Evolutionary conservation across 2,797 vertebrate species (phyloP), one percentile per base, ranked within the genome.

Genomic region (Molossus alvarezi): DNA sequence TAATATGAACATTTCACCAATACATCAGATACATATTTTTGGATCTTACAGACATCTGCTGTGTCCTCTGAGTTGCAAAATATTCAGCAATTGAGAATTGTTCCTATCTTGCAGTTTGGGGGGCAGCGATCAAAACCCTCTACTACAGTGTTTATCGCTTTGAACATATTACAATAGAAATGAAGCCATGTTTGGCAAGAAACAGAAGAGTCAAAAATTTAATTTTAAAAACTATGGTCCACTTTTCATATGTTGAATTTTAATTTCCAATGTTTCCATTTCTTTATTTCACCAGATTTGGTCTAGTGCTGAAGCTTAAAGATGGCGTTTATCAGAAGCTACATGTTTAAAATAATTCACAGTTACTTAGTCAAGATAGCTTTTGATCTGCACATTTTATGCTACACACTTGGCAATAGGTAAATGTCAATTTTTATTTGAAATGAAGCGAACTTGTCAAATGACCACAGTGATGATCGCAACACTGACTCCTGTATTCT

Each of bases 111-210:
- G 83, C 25, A 77, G 29, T 67, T 96, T 91, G n/a, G 23, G 13
- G 69, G 95, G 62, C 75, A 91, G 91, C 87, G 89, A 88, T 83
- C 33, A 84, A 94, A 96, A 60, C 60, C 27, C 37, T 94, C 29
- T 80, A 23, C 0, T 67, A 53, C 3, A 72, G 57, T 37, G 13
- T 67, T 10, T 64, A 14, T 64, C 67, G 62, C 9, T 73, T 93
- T 94, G 90, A 87, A 73, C 9, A 48, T 53, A 87, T 29, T 71
- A 82, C n/a, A 91, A 25, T 20, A 84, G 88, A 92, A 67, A 23
- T 18, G 62, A 69, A 91, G 18, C 23, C 25, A 37, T 29, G 2
- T 86, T 90, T 86, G 23, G 18, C 12, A 51, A 85, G 65, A 73
- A 90, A 67, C 41, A 65, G 15, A 60, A 23, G 14, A 20, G 41